Evolutionary conservation across 2,113 vertebrate species (phyloP).

Genomic region (Vicugna pacos): DNA sequence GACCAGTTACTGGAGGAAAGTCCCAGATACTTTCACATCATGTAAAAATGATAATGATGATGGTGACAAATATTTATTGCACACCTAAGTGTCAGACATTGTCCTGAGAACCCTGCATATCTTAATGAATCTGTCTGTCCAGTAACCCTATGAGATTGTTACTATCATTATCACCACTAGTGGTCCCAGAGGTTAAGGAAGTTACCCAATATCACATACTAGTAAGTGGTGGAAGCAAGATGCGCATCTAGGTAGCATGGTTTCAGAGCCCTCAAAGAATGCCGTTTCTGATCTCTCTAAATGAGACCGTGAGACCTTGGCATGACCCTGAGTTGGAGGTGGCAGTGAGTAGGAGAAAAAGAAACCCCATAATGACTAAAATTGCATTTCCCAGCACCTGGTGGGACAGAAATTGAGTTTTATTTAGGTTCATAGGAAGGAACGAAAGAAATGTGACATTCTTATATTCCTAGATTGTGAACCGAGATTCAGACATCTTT

Average conservation of each 20-base stretch:
- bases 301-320: neutral
- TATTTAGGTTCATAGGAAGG: constrained; percentile 11
- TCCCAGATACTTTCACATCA: neutral
- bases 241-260: neutral
- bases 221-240: neutral
- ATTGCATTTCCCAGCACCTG: neutral
- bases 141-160: neutral
- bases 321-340: neutral
- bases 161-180: neutral
- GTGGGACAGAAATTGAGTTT: constrained; percentile 24
- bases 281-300: neutral
- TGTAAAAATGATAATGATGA: neutral
- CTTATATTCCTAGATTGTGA: neutral
- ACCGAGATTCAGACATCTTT: constrained; percentile 32
- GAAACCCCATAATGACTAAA: neutral
- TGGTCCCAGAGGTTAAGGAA: neutral
- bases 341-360: neutral
- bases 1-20: neutral
- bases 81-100: neutral
- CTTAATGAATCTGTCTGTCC: neutral
- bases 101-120: neutral
- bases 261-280: neutral
- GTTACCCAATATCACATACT: neutral
- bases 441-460: constrained; percentile 38
- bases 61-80: neutral